These are phyloP conservation scores for Sciurus carolinensis DNA, from an alignment of 2,797 vertebrate species.

Conservation along the genomic window DNA sequence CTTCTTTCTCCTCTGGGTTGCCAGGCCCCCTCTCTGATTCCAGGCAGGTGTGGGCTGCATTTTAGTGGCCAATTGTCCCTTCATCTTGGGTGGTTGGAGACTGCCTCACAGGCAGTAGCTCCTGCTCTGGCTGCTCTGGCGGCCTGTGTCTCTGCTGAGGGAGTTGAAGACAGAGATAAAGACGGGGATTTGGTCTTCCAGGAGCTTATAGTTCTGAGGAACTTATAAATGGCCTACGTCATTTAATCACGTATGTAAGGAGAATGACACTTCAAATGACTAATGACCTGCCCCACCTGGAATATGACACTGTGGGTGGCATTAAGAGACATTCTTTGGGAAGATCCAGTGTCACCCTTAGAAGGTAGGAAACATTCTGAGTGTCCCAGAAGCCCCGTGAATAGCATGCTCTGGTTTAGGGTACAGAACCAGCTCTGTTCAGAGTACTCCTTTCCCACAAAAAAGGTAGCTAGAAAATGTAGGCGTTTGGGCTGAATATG, in stretches of 20 bases:
- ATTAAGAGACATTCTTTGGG: not conserved
- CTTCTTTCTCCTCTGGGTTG: not conserved
- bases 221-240: not conserved
- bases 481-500: not conserved
- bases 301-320: not conserved
- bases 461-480: not conserved
- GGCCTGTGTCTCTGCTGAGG: not conserved
- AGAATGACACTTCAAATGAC: not conserved
- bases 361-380: constrained; percentile 40
- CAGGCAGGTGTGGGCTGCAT: not conserved
- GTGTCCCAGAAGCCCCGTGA: not conserved
- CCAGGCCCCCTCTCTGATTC: not conserved
- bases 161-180: not conserved
- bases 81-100: too few relatives aligned
- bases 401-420: not conserved
- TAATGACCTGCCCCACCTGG: not conserved
- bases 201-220: not conserved
- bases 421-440: not conserved
- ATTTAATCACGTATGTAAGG: not conserved
- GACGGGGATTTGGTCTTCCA: not conserved
- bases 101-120: accelerated
- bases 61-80: not conserved
- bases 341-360: not conserved
- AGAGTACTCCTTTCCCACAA: not conserved
- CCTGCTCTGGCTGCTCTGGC: not conserved